Evolutionary conservation across 2,888 invertebrate species (phyloP), one percentile per base, ranked within the genome.

Genomic region (Drosophila putrida): DNA sequence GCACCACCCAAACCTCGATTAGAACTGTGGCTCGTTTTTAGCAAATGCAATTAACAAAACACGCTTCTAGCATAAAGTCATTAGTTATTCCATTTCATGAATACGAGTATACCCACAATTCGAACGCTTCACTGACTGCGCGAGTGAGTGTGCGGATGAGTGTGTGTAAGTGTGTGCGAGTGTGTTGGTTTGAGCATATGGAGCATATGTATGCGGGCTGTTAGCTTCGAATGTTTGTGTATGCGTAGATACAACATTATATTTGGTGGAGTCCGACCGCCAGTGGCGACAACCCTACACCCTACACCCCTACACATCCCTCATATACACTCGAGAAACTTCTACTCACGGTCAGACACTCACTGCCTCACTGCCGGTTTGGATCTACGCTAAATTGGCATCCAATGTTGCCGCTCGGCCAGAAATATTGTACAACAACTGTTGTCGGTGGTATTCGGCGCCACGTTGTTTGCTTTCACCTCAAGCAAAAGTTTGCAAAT

Each of bases 41-140:
- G 84, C 83, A 83, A 89, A 83, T 83, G 89, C 83, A 83, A 83
- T 83, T 83, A 83, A 83, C 83, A 89, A 83, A 83, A 89, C 83
- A 89, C 83, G 83, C 83, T 83, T 81, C 89, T 73, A 83, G 83
- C 83, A 89, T 89, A 89, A 83, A 89, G 89, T 89, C 83, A 83
- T 83, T 83, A 83, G 83, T 83, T 83, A 83, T 83, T 83, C 83
- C 83, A 83, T 83, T 83, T 89, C 83, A 83, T 89, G 83, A 89
- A 83, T 83, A 81, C 79, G 69, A 75, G 58, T 63, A 60, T 49
- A 68, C 81, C 67, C 71, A 75, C 81, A 75, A 67, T 83, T 80
- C 78, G 88, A 83, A 87, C 78, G 84, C 84, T 86, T 72, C 80
- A 88, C 68, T 78, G 81, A 61, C 47, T 81, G 62, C 41, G 53